These are phyloP conservation scores for Geodia barretti DNA, from an alignment of 37 sponge, comb jelly and placozoan species.

Conservation along the genomic window DNA sequence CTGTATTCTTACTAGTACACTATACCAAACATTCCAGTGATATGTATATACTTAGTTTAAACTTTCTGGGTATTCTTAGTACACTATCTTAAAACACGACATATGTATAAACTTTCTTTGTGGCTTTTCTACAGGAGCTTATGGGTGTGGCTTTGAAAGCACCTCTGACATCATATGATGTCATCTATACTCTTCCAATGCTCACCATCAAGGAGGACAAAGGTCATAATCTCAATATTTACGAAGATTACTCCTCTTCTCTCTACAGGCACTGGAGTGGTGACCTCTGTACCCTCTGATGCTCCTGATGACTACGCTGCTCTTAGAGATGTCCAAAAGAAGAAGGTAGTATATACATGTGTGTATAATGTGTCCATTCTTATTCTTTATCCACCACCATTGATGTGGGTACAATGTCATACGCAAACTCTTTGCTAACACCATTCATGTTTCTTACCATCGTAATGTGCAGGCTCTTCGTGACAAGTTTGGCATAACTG, in stretches of 20 bases:
- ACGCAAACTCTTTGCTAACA: no score
- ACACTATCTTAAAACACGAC: no score
- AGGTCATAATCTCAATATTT: no score
- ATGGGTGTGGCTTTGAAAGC: constrained; percentile 95
- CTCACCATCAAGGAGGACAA: constrained; percentile 95
- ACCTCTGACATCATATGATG: constrained; percentile 85
- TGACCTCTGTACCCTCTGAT: constrained; percentile 98
- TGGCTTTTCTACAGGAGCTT: constrained; percentile 73
- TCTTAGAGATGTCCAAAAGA: constrained; percentile 93
- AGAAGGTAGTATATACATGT: constrained; percentile 64
- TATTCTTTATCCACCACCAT: no score
- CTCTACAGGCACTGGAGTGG: constrained; percentile 88
- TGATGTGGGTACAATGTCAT: no score
- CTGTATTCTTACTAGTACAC: no score
- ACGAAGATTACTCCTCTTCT: no score
- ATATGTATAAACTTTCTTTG: no score
- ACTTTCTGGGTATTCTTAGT: no score
- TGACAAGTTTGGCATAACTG: constrained; percentile 88
- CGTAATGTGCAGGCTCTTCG: constrained; percentile 62
- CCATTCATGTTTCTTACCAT: background rate
- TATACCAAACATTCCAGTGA: no score
- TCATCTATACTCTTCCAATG: constrained; percentile 97
- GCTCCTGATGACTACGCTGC: constrained; percentile 98
- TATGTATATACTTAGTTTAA: no score
- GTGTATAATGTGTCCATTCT: no score